Conservation (phyloP, 2,888 invertebrate genomes). For the Crioceris asparagi region DNA sequence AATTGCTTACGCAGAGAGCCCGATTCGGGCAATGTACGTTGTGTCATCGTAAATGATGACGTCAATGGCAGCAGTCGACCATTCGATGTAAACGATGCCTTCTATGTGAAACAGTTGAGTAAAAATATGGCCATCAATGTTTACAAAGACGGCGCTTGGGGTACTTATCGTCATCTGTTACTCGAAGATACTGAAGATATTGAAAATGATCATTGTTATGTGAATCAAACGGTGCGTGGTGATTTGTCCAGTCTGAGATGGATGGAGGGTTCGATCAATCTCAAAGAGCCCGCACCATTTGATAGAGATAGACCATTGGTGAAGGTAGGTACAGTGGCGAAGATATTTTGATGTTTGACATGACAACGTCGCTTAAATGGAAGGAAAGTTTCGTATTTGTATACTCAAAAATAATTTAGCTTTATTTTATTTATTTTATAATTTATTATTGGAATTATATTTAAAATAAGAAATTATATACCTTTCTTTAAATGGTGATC, state of each 20-base stretch:
- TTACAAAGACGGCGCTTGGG: slow-evolving; percentile 46
- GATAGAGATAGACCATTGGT: too few species aligned
- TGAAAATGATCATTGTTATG: slow-evolving; percentile 54
- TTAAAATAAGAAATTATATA: too few species aligned
- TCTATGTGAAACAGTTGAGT: slow-evolving; percentile 54
- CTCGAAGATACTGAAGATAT: slow-evolving; percentile 43
- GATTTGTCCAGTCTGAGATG: slow-evolving; percentile 76
- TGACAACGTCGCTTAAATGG: too few species aligned
- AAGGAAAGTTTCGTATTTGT: too few species aligned
- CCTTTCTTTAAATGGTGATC: too few species aligned
- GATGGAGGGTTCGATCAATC: slow-evolving; percentile 55
- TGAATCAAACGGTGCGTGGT: slow-evolving; percentile 69
- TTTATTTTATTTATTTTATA: too few species aligned
- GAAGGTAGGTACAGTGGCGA: too few species aligned
- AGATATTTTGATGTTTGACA: too few species aligned
- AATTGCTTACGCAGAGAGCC: slow-evolving; percentile 57
- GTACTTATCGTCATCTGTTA: slow-evolving; percentile 67
- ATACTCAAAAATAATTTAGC: too few species aligned
- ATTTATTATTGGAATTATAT: too few species aligned
- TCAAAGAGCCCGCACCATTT: background rate
- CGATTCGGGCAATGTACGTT: slow-evolving; percentile 35
- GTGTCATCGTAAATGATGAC: slow-evolving; percentile 43
- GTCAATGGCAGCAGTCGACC: slow-evolving; percentile 50
- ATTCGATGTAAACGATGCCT: slow-evolving; percentile 43
- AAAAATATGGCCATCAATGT: slow-evolving; percentile 75